Percentiles rank a stretch among this genome's conserved stretches.
These are phyloP conservation scores for Carassius carassius DNA, from an alignment of 2,113 vertebrate species.

Conservation along the genomic window DNA sequence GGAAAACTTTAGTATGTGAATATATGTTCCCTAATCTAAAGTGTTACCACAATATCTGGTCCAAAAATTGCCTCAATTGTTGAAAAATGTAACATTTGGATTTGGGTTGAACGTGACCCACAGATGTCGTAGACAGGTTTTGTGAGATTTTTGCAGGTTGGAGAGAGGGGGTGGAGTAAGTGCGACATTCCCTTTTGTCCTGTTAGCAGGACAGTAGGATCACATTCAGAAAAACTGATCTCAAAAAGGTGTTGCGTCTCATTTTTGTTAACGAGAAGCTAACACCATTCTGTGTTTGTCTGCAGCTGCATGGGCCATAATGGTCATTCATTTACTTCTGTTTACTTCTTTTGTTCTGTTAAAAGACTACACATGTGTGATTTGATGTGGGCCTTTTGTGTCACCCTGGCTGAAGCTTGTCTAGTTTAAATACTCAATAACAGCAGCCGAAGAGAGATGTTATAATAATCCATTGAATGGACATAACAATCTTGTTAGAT, in stretches of 20 bases:
- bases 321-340: slow-evolving; percentile 36
- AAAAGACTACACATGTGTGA: slow-evolving; percentile 36
- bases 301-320: not conserved
- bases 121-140: not conserved
- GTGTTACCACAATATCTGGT: not conserved
- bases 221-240: not conserved
- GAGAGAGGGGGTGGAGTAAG: not conserved
- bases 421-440: slow-evolving; percentile 50
- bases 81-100: not conserved
- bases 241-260: slow-evolving; percentile 12
- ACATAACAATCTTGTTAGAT: slow-evolving; percentile 57
- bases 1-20: not conserved
- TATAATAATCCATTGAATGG: slow-evolving; percentile 57
- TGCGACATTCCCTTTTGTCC: slow-evolving; percentile 2
- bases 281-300: slow-evolving; percentile 1
- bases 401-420: slow-evolving; percentile 20
- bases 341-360: slow-evolving; percentile 18
- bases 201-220: not conserved
- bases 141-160: not conserved
- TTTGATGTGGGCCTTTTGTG: slow-evolving; percentile 32
- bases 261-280: slow-evolving; percentile 20
- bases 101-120: not conserved
- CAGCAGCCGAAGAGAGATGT: slow-evolving; percentile 42
- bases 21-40: not conserved
- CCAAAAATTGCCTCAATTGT: not conserved